phyloP scores from a whole-genome alignment of 2,113 vertebrate species.

The Cygnus atratus region DNA sequence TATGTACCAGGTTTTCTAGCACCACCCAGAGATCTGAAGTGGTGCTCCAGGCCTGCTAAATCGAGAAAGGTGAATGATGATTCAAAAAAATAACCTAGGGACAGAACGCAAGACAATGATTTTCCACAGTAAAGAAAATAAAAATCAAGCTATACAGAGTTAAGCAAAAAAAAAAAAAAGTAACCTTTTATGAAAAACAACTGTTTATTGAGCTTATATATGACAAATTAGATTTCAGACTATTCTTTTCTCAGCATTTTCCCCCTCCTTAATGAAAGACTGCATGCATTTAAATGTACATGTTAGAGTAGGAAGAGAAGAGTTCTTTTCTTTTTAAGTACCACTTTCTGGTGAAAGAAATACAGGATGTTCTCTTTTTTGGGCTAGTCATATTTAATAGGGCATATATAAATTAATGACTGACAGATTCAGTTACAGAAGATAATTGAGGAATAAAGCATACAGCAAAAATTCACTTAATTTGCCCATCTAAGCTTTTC shows the following conservation, averaged over 20 bases:
- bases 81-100: conserved; percentile 91
- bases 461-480: neutral
- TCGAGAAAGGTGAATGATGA: conserved; percentile 92
- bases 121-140: conserved; percentile 68
- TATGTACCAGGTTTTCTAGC: conserved; percentile 85
- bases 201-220: conserved; percentile 63
- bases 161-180: conserved; percentile 34
- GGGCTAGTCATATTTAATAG: neutral
- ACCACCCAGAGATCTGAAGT: conserved; percentile 86
- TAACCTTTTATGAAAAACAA: conserved; percentile 45
- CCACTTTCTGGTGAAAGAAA: neutral
- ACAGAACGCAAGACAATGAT: conserved; percentile 82
- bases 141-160: conserved; percentile 63
- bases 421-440: neutral
- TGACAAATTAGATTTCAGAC: neutral
- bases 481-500: neutral
- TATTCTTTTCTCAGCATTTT: neutral
- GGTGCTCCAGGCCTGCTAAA: conserved; percentile 91
- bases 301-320: neutral
- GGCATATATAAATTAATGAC: neutral
- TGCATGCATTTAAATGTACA: neutral
- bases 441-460: neutral
- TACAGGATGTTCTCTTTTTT: neutral
- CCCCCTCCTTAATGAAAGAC: neutral
- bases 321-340: neutral